Percentiles rank a stretch among this genome's conserved stretches.
phyloP scores from a whole-genome alignment of 2,797 vertebrate species.

The Dendrocincla fuliginosa region DNA sequence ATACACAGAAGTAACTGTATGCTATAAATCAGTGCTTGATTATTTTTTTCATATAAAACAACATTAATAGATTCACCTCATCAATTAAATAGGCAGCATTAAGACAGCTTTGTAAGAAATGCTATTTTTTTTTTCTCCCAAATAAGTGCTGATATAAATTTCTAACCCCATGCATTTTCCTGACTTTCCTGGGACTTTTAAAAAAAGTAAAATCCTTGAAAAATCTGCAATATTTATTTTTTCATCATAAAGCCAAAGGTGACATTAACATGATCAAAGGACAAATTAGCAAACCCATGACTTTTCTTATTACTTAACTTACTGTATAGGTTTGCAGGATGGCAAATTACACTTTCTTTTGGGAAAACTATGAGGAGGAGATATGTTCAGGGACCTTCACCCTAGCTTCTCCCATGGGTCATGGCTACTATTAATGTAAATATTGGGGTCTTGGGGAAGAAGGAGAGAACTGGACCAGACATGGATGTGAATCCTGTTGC shows the following conservation, averaged over 20 bases:
- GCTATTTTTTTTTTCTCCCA: background rate
- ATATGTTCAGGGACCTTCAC: background rate
- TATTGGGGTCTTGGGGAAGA: background rate
- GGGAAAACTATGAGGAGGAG: background rate
- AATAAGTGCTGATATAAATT: background rate
- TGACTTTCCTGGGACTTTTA: background rate
- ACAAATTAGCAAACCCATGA: background rate
- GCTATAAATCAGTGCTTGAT: background rate
- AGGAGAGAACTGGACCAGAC: background rate
- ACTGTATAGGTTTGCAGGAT: background rate
- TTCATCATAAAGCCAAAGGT: background rate
- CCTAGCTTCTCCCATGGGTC: background rate
- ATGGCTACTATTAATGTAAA: background rate
- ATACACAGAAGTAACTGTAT: background rate
- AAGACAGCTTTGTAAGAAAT: background rate
- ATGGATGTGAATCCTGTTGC: fast-evolving
- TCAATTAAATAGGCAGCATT: background rate
- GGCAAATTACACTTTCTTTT: background rate
- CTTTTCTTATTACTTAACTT: background rate
- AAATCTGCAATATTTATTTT: background rate
- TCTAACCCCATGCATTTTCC: background rate
- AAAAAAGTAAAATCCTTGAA: background rate
- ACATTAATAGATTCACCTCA: background rate
- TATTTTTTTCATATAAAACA: background rate
- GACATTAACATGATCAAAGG: background rate